These are phyloP conservation scores for Fistularia tabacaria DNA, from an alignment of 2,797 vertebrate species.

Conservation along the genomic window DNA sequence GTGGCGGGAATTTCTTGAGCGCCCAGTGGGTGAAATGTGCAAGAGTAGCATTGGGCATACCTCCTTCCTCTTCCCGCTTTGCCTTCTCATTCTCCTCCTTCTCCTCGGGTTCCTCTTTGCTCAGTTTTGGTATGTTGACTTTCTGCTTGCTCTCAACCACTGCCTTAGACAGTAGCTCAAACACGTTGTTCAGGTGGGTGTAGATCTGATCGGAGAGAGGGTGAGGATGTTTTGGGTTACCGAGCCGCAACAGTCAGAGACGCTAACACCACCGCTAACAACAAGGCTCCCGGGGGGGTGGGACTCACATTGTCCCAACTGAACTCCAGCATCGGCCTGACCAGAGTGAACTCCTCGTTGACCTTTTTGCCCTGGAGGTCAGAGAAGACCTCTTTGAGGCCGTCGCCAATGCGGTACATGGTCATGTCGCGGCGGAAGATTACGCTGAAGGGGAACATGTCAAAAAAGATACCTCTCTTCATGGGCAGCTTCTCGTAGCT, in stretches of 20 bases:
- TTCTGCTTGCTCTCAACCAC: conserved; percentile 78
- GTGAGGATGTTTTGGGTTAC: background rate
- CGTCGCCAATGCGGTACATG: conserved; percentile 75
- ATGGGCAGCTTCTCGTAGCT: conserved; percentile 78
- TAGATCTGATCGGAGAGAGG: conserved; percentile 61
- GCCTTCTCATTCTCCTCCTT: conserved; percentile 69
- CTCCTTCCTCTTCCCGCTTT: conserved; percentile 68
- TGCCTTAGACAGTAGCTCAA: conserved; percentile 73
- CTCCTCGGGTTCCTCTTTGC: conserved; percentile 67
- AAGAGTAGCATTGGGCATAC: conserved; percentile 23
- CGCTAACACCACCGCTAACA: too few species aligned
- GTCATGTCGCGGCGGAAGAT: conserved; percentile 79
- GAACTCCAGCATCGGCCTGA: conserved; percentile 78
- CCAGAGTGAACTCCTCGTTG: conserved; percentile 76
- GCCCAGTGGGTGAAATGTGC: too few species aligned
- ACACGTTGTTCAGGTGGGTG: conserved; percentile 75
- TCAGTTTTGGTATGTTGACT: conserved; percentile 72
- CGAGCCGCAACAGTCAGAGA: too few species aligned
- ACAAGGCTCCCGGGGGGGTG: too few species aligned
- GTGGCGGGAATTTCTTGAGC: background rate
- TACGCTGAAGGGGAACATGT: conserved; percentile 79
- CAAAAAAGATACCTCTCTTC: conserved; percentile 78
- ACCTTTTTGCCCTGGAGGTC: conserved; percentile 79
- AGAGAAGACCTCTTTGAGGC: conserved; percentile 78
- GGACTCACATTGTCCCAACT: conserved; percentile 77